phyloP scores from a whole-genome alignment of 1,140 invertebrate genomes.

The Trissolcus basalis region DNA sequence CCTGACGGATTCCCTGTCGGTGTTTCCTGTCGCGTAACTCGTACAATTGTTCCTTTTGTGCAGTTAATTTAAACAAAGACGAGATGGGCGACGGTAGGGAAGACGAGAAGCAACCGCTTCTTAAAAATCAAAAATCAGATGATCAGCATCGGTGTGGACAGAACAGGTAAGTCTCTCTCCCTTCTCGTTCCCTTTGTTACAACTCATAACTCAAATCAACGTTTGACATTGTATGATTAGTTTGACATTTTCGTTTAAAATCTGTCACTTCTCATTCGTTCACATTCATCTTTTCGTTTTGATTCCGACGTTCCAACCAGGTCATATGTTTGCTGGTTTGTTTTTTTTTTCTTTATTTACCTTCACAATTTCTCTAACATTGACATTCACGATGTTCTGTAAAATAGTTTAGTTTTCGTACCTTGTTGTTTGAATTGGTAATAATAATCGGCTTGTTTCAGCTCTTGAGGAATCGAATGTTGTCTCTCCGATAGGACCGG shows the following conservation, averaged over 20 bases:
- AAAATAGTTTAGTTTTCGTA: too few species aligned
- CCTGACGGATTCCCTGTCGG: not conserved
- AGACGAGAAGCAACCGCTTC: conserved; percentile 26
- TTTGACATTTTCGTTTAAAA: too few species aligned
- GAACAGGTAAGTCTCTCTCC: too few species aligned
- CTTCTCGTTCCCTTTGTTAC: too few species aligned
- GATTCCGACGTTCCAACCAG: too few species aligned
- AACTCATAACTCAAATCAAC: too few species aligned
- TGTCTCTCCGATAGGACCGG: conserved; percentile 87
- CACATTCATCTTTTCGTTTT: not conserved
- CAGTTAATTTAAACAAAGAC: not conserved
- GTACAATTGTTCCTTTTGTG: not conserved
- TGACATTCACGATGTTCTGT: too few species aligned
- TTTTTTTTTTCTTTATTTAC: conserved; percentile 10
- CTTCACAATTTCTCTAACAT: too few species aligned
- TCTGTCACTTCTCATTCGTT: too few species aligned
- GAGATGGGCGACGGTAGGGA: conserved; percentile 19
- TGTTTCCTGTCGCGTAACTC: not conserved
- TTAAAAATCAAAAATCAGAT: conserved; percentile 14
- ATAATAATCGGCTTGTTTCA: conserved; percentile 1
- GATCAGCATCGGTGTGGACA: too few species aligned
- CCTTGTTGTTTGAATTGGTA: not conserved
- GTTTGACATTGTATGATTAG: too few species aligned
- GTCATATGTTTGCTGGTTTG: conserved; percentile 2
- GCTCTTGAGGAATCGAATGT: conserved; percentile 71